Percentiles rank a stretch among this genome's conserved stretches.
These are phyloP conservation scores for Hyperopisus bebe DNA, from an alignment of 2,113 vertebrate genomes.

Conservation along the genomic window DNA sequence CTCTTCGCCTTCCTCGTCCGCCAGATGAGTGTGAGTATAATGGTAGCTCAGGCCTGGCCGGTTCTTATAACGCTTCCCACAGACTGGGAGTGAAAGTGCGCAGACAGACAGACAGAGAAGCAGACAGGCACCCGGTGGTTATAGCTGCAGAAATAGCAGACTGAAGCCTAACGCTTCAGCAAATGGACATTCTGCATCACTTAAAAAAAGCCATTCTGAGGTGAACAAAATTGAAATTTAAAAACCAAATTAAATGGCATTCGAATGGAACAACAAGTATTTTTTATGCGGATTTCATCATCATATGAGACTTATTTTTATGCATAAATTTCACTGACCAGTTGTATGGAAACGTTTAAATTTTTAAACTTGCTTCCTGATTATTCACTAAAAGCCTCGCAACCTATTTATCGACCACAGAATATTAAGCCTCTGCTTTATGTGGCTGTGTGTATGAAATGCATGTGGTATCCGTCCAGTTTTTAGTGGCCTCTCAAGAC, in stretches of 20 bases:
- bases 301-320: not conserved
- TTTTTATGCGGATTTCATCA: not conserved
- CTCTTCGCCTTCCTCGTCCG: constrained; percentile 87
- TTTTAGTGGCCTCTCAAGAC: not conserved
- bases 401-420: not conserved
- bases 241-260: not conserved
- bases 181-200: not conserved
- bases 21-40: constrained; percentile 91
- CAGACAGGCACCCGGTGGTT: not conserved
- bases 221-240: not conserved
- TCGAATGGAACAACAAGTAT: not conserved
- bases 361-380: not conserved
- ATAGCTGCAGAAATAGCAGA: not conserved
- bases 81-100: constrained; percentile 59
- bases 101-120: constrained; percentile 32
- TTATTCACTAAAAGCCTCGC: not conserved
- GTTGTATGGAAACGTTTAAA: not conserved
- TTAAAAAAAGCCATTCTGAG: not conserved
- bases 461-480: not conserved
- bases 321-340: not conserved
- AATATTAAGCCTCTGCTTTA: not conserved
- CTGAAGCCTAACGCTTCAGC: not conserved
- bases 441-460: not conserved
- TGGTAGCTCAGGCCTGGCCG: constrained; percentile 89
- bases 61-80: constrained; percentile 91